A percentile compares a stretch with the other conserved stretches of the same genome.
Evolutionary conservation across 2,888 invertebrate species (phyloP).

Genomic region (Himalopsyche kuldschensis): DNA sequence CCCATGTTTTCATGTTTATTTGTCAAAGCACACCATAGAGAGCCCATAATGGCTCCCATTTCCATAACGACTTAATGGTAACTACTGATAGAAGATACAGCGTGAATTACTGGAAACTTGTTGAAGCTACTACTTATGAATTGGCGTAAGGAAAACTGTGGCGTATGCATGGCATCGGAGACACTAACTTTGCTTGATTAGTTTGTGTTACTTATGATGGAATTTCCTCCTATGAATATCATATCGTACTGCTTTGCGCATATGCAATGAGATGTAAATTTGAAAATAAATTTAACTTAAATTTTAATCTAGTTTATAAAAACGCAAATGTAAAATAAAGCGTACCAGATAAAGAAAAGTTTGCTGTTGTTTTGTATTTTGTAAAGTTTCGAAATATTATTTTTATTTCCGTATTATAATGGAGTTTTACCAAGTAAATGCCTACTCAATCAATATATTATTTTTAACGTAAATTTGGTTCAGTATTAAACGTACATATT

Average conservation of each 20-base stretch:
- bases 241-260: not conserved
- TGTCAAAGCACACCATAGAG: slow-evolving; percentile 1
- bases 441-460: too few relatives aligned
- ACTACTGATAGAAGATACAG: slow-evolving; percentile 33
- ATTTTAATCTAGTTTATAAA: not conserved
- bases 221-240: not conserved
- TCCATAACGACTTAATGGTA: slow-evolving; percentile 37
- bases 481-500: too few relatives aligned
- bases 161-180: not conserved
- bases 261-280: not conserved
- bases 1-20: not conserved
- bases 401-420: too few relatives aligned
- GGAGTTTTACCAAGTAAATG: too few relatives aligned
- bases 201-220: not conserved
- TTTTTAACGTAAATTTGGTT: too few relatives aligned
- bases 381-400: too few relatives aligned
- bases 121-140: slow-evolving; percentile 6
- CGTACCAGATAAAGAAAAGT: not conserved
- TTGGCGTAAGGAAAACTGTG: not conserved
- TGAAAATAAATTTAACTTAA: not conserved
- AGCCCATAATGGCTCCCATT: slow-evolving; percentile 22
- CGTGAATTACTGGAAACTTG: slow-evolving; percentile 34
- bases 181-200: not conserved
- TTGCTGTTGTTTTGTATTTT: not conserved
- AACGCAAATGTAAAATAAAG: not conserved